Base-by-base conservation (phyloP, 2,888 invertebrate genomes). In the Buathra laborator region DNA sequence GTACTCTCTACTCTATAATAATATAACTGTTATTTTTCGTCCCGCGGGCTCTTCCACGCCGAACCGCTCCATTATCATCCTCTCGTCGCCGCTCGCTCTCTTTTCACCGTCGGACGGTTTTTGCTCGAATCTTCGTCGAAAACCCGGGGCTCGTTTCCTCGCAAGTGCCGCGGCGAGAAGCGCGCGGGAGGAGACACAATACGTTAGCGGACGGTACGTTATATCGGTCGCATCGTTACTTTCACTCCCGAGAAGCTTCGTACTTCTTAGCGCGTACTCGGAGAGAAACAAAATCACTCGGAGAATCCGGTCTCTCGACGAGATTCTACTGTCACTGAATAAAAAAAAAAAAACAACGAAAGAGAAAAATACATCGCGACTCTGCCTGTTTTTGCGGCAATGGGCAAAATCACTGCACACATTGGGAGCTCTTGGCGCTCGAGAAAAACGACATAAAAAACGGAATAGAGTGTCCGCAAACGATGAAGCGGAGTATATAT, bases 21-120 rank as follows among this genome's bases (percentile, higher is more conserved):
- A 90, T 91, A 91, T 90, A 89, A 90, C 90, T 89, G 91, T 90
- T 92, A 92, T 92, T 92, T 92, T 93, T 93, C 92, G 90, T 90
- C 86, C 86, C 85, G 68, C 79, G 68, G 86, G 70, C 72, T 80
- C 87, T 87, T 86, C 85, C 85, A 67, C 83, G 67, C 51, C 46
- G 67, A 81, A 81, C 78, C 83, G 84, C 85, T 86, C 87, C 83
- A 88, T 89, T 83, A 84, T 86, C 84, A 81, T 86, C 79, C 24
- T 81, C 83, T 78, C 84, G 59, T 74, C 82, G 74, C 71, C 81
- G 66, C 80, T 77, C 71, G 71, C 64, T 81, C 75, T 67, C 81
- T 79, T 87, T 74, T 87, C 78, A 74, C 85, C 85, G 83, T 68
- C 78, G 64, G 67, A 62, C 46, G 70, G 82, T 68, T 81, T 83